These are phyloP conservation scores for Marcusenius ussheri DNA, from an alignment of 2,113 vertebrate species.

Conservation along the genomic window DNA sequence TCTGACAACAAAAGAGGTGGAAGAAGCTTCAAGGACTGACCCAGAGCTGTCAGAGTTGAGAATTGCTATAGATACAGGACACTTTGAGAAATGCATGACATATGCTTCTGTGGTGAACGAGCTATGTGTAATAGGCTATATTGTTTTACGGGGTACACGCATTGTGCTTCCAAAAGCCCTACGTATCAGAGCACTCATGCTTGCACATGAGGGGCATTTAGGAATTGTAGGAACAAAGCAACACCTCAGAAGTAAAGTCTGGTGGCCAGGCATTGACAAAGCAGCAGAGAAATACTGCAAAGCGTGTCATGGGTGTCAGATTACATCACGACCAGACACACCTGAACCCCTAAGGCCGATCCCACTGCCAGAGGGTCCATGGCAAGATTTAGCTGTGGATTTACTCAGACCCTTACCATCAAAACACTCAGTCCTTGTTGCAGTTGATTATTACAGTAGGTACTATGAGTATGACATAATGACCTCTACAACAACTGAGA, in stretches of 20 bases:
- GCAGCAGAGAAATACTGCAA: not conserved
- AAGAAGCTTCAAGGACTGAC: not conserved
- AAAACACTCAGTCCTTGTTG: no score
- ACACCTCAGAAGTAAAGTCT: not conserved
- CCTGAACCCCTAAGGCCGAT: not conserved
- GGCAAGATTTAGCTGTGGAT: slow-evolving; percentile 23
- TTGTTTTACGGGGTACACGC: not conserved
- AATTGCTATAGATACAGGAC: not conserved
- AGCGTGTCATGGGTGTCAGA: not conserved
- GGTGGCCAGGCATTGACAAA: not conserved
- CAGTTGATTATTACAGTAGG: no score
- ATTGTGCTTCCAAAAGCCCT: not conserved
- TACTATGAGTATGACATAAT: not conserved
- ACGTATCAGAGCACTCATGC: not conserved
- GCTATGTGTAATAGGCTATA: not conserved
- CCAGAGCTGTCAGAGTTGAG: not conserved
- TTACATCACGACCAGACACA: not conserved
- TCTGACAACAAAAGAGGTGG: not conserved
- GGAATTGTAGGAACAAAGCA: no score
- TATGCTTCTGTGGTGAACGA: not conserved
- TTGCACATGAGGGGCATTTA: not conserved
- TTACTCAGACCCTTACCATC: slow-evolving; percentile 20
- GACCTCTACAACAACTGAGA: slow-evolving; percentile 20
- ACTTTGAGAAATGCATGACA: not conserved
- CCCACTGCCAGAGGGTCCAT: not conserved